Base-by-base conservation (phyloP, 2,888 invertebrate species). In the Mythimna vitellina region DNA sequence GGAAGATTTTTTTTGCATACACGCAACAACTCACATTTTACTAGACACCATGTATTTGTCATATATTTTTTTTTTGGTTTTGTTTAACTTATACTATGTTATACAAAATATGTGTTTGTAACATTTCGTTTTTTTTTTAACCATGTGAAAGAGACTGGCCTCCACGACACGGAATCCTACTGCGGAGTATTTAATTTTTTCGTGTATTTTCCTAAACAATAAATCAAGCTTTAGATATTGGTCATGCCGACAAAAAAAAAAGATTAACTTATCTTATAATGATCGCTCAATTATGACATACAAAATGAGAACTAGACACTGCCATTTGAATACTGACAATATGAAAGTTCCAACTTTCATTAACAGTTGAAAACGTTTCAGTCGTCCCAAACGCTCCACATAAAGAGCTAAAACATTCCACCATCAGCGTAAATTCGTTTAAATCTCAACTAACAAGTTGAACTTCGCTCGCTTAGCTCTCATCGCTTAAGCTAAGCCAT, bases 381-480 rank as follows among this genome's bases (percentile, higher is more conserved):
- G 60, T 70, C 65, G 20, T 69, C 38, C 67, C 35, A 73, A 73
- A 73, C 20, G 68, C 20, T 72, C 63, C 64, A 69, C 70, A 73
- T 81, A 84, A 76, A 76, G 76, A 69, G 84, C 66, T 76, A 64
- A 82, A 84, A 76, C 58, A 72, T 74, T 83, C 61, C 70, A 66
- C 65, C 65, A 73, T 82, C 61, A 77, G 69, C 64, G 71, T 68
- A 80, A 82, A 84, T 82, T 82, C 83, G 70, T 77, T 83, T 80
- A 82, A 83, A 84, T 77, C 80, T 80, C 75, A 69, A 82, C 77
- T 80, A 83, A 83, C 82, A 75, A 82, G 83, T 80, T 75, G 65
- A 85, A 85, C 71, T 85, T 72, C 12, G 62, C 77, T 80, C 62
- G 77, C 71, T 76, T 79, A 76, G 76, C 67, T 56, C 73, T 71